These are phyloP conservation scores for Xanthorhoe designata DNA, from an alignment of 2,888 invertebrate genomes.

Conservation along the genomic window DNA sequence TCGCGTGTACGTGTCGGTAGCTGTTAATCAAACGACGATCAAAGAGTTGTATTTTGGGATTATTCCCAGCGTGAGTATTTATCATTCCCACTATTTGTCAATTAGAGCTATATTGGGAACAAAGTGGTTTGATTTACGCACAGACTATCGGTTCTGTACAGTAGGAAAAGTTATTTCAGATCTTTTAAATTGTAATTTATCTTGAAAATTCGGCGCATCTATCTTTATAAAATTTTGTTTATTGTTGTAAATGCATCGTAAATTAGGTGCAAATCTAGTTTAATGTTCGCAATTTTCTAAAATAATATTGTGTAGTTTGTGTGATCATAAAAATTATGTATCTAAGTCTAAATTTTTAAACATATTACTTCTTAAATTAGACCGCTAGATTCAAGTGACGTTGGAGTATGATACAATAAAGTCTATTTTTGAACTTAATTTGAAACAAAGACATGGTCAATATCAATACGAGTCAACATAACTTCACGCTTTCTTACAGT, in stretches of 20 bases:
- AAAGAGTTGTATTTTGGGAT: constrained; percentile 80
- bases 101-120: constrained; percentile 82
- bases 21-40: constrained; percentile 82
- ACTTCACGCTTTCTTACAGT: too few relatives aligned
- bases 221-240: constrained; percentile 16
- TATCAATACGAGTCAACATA: too few relatives aligned
- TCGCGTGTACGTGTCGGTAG: constrained; percentile 70
- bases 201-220: constrained; percentile 30
- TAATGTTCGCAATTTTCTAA: background rate
- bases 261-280: constrained; percentile 12
- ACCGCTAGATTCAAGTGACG: too few relatives aligned
- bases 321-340: background rate
- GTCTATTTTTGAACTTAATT: too few relatives aligned
- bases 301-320: background rate
- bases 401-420: too few relatives aligned
- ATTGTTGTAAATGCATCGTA: constrained; percentile 15
- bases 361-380: background rate
- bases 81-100: constrained; percentile 85
- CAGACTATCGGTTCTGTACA: constrained; percentile 50
- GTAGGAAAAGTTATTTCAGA: constrained; percentile 31
- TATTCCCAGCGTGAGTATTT: constrained; percentile 78
- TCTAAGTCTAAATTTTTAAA: too few relatives aligned
- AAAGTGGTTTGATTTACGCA: constrained; percentile 79
- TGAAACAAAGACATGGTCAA: too few relatives aligned
- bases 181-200: constrained; percentile 33